These are phyloP conservation scores for Urocolius indicus DNA, from an alignment of 2,113 vertebrate genomes.

Conservation along the genomic window DNA sequence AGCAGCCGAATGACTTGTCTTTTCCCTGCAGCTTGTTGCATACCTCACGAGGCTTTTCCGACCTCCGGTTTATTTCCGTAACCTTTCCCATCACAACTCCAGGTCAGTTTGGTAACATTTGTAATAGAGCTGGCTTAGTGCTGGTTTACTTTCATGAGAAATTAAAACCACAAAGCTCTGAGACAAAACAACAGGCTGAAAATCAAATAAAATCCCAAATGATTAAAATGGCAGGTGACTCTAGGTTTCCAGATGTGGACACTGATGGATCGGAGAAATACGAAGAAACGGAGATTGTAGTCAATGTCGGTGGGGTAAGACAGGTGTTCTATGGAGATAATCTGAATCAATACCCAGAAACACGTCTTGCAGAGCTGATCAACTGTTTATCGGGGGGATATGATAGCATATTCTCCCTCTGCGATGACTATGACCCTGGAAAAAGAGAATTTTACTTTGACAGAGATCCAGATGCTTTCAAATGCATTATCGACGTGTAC, in stretches of 20 bases:
- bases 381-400: conserved; percentile 84
- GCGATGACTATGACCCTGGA: conserved; percentile 94
- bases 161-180: conserved; percentile 22
- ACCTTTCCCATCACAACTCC: conserved; percentile 5
- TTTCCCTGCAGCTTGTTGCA: conserved; percentile 66
- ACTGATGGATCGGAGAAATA: conserved; percentile 76
- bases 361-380: conserved; percentile 90
- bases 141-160: conserved; percentile 21
- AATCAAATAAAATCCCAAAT: background rate
- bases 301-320: conserved; percentile 94
- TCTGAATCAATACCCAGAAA: conserved; percentile 91
- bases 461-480: conserved; percentile 95
- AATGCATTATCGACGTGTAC: conserved; percentile 93
- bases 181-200: background rate
- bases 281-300: conserved; percentile 87
- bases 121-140: background rate
- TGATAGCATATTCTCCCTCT: conserved; percentile 89
- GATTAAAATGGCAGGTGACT: conserved; percentile 80
- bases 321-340: conserved; percentile 88
- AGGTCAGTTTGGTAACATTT: background rate
- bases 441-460: conserved; percentile 97
- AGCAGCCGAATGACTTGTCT: conserved; percentile 53
- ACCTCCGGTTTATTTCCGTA: conserved; percentile 26
- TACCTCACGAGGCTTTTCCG: conserved; percentile 36
- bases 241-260: conserved; percentile 78